A percentile compares a stretch with the other conserved stretches of the same genome.
Evolutionary conservation across 2,888 invertebrate genomes (phyloP).

Genomic region (Ceratothoa steindachneri): DNA sequence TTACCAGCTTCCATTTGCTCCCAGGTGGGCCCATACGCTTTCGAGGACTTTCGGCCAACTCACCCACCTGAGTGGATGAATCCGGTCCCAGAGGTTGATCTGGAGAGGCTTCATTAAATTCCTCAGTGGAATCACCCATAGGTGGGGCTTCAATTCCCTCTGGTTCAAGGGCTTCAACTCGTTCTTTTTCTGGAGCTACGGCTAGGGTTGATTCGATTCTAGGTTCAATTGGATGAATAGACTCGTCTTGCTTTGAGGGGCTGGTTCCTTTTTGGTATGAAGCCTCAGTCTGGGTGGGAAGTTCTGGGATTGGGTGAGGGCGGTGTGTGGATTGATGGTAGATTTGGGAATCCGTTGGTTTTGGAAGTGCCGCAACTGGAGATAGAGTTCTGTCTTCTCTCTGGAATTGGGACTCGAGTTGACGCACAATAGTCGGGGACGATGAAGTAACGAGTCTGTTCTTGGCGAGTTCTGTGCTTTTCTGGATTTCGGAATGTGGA

Average conservation of each 20-base stretch:
- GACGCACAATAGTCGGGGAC: neutral
- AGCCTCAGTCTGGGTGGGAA: neutral
- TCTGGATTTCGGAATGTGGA: neutral
- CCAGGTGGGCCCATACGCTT: conserved; percentile 59
- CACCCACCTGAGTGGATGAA: conserved; percentile 20
- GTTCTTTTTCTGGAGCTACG: conserved; percentile 52
- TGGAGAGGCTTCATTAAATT: neutral
- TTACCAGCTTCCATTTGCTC: conserved; percentile 85
- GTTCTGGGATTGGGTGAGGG: neutral
- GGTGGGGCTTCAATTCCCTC: conserved; percentile 4
- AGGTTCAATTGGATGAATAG: neutral
- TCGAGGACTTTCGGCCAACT: conserved; percentile 16
- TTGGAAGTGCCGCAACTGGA: neutral
- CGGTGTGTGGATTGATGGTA: neutral
- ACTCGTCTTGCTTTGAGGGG: neutral
- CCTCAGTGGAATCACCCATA: conserved; percentile 3
- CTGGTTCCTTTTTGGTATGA: neutral
- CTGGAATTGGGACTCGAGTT: neutral
- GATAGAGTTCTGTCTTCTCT: neutral
- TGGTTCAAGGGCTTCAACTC: conserved; percentile 49
- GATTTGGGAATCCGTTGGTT: neutral
- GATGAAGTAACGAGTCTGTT: neutral
- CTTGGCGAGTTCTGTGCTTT: neutral
- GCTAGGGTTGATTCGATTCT: neutral
- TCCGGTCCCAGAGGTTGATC: conserved; percentile 49